Evolutionary conservation across 2,113 vertebrate genomes (phyloP).

Genomic region (Neodontobutis hainanensis): DNA sequence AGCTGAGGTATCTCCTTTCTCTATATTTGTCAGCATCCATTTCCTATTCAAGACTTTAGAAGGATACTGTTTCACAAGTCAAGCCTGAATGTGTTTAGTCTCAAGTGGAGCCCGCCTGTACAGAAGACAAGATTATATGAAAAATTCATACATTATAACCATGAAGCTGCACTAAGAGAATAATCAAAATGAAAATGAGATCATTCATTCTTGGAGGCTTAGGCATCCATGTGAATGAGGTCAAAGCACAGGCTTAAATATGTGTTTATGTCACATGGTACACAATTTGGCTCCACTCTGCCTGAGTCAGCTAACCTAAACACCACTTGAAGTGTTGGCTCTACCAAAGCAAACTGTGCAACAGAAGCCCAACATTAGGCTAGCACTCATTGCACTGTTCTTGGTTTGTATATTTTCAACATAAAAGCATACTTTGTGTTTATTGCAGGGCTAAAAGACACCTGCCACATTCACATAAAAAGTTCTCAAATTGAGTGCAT

Average conservation of each 20-base stretch:
- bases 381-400: slow-evolving; percentile 17
- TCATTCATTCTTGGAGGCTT: slow-evolving; percentile 1
- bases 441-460: not conserved
- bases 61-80: slow-evolving; percentile 21
- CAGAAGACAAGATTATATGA: not conserved
- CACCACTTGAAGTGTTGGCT: slow-evolving; percentile 21
- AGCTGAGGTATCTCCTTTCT: slow-evolving; percentile 50
- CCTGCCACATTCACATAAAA: slow-evolving; percentile 32
- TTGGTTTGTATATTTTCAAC: slow-evolving; percentile 4
- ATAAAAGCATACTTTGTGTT: not conserved
- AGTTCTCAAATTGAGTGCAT: slow-evolving; percentile 49
- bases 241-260: slow-evolving; percentile 12
- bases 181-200: not conserved
- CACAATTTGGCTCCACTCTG: not conserved
- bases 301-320: slow-evolving; percentile 14
- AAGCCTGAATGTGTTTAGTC: slow-evolving; percentile 14
- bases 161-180: not conserved
- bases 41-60: slow-evolving; percentile 34
- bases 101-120: not conserved
- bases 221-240: slow-evolving; percentile 5
- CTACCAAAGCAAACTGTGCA: not conserved
- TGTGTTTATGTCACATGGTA: slow-evolving; percentile 26
- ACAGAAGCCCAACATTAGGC: not conserved
- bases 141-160: not conserved
- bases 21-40: slow-evolving; percentile 55